These are phyloP conservation scores for Gibbula magus DNA, from an alignment of 2,888 invertebrate species.

Conservation along the genomic window DNA sequence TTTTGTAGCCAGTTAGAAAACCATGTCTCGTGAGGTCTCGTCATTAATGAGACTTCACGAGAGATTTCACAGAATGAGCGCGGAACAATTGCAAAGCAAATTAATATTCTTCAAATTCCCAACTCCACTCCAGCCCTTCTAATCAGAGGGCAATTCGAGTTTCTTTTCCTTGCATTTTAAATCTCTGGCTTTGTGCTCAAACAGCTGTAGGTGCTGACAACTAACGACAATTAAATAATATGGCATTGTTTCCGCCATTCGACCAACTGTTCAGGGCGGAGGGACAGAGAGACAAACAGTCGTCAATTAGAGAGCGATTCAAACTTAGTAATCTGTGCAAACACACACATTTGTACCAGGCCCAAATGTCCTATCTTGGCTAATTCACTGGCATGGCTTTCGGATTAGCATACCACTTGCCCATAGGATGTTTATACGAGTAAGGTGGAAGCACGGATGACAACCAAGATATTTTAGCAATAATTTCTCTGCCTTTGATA, in stretches of 20 bases:
- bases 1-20: constrained; percentile 27
- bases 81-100: constrained; percentile 30
- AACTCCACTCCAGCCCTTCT: constrained; percentile 7
- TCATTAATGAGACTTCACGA: constrained; percentile 20
- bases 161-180: constrained; percentile 13
- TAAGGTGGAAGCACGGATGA: background rate
- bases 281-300: constrained; percentile 10
- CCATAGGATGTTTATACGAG: background rate
- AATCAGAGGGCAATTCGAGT: constrained; percentile 27
- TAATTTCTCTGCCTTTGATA: constrained; percentile 34
- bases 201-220: constrained; percentile 26
- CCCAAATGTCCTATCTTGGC: constrained; percentile 1
- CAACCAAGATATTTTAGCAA: constrained; percentile 36
- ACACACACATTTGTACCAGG: constrained; percentile 4
- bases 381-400: constrained; percentile 9
- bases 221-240: constrained; percentile 22
- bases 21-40: constrained; percentile 20
- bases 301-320: constrained; percentile 12
- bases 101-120: constrained; percentile 27
- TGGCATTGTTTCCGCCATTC: constrained; percentile 10
- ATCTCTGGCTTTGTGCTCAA: background rate
- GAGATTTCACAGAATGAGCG: constrained; percentile 19
- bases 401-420: constrained; percentile 5
- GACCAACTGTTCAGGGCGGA: constrained; percentile 23
- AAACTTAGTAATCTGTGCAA: constrained; percentile 15